These are phyloP conservation scores for Rhagologus leucostigma DNA, from an alignment of 2,113 vertebrate species.

Conservation along the genomic window DNA sequence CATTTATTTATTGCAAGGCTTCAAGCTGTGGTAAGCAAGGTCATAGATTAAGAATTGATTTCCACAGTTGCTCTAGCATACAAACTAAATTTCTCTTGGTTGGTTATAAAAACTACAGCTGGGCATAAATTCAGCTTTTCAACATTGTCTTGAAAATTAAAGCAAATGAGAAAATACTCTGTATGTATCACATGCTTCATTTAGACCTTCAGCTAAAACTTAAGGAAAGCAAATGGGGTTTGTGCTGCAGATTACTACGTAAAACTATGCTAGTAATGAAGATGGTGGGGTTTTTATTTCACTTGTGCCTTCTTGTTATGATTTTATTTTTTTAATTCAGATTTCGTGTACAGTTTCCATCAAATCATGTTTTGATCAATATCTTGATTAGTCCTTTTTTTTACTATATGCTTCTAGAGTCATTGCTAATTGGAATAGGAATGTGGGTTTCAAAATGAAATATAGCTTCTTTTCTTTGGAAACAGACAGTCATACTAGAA, in stretches of 20 bases:
- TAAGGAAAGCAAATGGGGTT: neutral
- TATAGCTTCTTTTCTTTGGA: neutral
- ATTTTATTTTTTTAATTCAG: neutral
- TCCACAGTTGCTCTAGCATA: constrained; percentile 34
- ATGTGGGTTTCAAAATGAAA: neutral
- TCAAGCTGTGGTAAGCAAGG: constrained; percentile 51
- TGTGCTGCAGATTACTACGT: neutral
- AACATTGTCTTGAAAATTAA: neutral
- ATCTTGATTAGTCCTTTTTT: neutral
- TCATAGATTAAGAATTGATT: constrained; percentile 58
- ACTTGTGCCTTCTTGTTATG: neutral
- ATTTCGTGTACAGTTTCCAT: neutral
- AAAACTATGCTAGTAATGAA: neutral
- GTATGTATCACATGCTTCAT: neutral
- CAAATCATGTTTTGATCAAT: neutral
- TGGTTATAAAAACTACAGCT: constrained; percentile 7
- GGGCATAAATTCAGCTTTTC: constrained; percentile 30
- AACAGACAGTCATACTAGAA: neutral
- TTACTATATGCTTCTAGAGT: neutral
- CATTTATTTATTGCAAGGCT: constrained; percentile 46
- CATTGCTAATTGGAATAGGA: neutral
- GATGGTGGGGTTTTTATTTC: neutral
- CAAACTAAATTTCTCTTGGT: constrained; percentile 37
- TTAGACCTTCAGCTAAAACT: neutral
- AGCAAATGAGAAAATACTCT: neutral